A percentile compares a stretch with the other conserved stretches of the same genome.
Evolutionary conservation across 1,140 invertebrate genomes (phyloP).

Genomic region (Orussus abietinus): DNA sequence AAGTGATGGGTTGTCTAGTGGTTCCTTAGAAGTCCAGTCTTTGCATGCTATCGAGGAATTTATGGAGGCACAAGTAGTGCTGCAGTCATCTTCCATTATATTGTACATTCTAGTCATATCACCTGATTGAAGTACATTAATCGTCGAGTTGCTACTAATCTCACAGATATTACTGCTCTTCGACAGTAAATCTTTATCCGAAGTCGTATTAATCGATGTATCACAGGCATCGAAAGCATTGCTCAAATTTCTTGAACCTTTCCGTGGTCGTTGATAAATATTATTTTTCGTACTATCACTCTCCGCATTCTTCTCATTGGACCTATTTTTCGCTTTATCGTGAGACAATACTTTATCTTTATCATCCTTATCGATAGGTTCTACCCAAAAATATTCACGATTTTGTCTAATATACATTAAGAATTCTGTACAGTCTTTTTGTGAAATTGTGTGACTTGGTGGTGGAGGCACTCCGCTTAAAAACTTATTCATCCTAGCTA

Average conservation of each 20-base stretch:
- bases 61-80: slow-evolving; percentile 12
- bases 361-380: slow-evolving; percentile 40
- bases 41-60: slow-evolving; percentile 15
- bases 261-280: slow-evolving; percentile 17
- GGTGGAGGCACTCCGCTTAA: slow-evolving; percentile 62
- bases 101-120: too few relatives aligned
- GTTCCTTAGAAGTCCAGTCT: slow-evolving; percentile 9
- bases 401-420: slow-evolving; percentile 49
- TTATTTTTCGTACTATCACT: slow-evolving; percentile 9
- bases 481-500: slow-evolving; percentile 36
- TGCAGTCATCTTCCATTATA: slow-evolving; percentile 4
- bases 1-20: slow-evolving; percentile 21
- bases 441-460: slow-evolving; percentile 61
- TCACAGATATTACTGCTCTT: background rate
- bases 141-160: too few relatives aligned
- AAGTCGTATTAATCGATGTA: too few relatives aligned
- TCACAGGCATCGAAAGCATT: slow-evolving; percentile 38
- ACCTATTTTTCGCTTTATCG: slow-evolving; percentile 6
- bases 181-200: background rate
- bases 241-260: slow-evolving; percentile 31
- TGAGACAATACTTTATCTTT: slow-evolving; percentile 19
- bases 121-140: too few relatives aligned
- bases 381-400: slow-evolving; percentile 43
- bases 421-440: slow-evolving; percentile 61
- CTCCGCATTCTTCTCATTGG: slow-evolving; percentile 11